Base-by-base conservation (phyloP, 2,113 vertebrate species). In the Eurystomus gularis region DNA sequence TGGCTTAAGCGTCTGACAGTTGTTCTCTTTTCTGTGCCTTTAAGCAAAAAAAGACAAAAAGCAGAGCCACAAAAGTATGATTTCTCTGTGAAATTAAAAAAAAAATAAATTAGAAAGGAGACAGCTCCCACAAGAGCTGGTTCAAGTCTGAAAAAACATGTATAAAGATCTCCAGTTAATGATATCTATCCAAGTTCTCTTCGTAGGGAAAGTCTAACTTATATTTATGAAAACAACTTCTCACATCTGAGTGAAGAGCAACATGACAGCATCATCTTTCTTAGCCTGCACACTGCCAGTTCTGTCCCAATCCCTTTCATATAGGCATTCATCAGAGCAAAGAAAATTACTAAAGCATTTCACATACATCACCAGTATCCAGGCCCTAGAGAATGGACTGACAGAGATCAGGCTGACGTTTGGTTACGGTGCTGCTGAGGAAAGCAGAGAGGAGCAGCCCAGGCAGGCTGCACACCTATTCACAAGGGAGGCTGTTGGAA, bases 181-280 rank as follows among this genome's bases (percentile, higher is more conserved):
- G 81, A 62, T 42, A 88, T 40, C 79, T 80, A 80, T 55, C 54
- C 76, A 93, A 88, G 46, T 54, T 73, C 21, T 86, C 25, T 62
- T 92, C 49, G 51, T 55, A 83, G 25, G 49, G 46, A 49, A 96
- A 70, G 12, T 77, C 76, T 83, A 93, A 83, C 70, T 86, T 79
- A 8, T 46, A 92, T 88, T 90, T 88, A 92, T 39, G 80, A 94
- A 97, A 96, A 83, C 82, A 86, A 86, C 76, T 97, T 93, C 68
- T 76, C 55, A 58, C 55, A 94, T 75, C 51, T 71, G 69, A 86
- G 33, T 78, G 71, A 93, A 92, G 35, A 88, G 29, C 72, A 92
- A 51, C 60, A 91, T 68, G 93, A 95, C 88, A 96, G 94, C 80
- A 92, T 75, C 91, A 92, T 92, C 69, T 17, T 95, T 94, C 91